Evolutionary conservation across 35 echinoderm and acorn worm genomes (phyloP).

Genomic region (Apostichopus japonicus): DNA sequence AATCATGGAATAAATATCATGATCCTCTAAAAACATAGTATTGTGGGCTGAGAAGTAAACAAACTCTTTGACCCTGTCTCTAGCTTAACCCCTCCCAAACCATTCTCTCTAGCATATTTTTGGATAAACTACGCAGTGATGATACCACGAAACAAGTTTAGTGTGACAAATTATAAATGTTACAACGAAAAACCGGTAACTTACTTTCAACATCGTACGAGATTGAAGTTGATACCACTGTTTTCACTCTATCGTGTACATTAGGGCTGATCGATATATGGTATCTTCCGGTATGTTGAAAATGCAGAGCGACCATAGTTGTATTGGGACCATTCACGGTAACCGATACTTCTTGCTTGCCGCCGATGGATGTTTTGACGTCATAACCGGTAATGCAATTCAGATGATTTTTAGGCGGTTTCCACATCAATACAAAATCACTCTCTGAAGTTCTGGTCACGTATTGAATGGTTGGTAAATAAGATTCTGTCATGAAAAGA

Average conservation of each 20-base stretch:
- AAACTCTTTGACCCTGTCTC: too few species aligned
- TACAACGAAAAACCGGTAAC: not conserved
- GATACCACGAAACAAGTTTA: too few species aligned
- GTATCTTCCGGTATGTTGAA: conserved; percentile 5
- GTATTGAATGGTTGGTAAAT: not conserved
- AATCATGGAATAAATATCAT: too few species aligned
- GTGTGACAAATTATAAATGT: too few species aligned
- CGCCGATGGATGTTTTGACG: not conserved
- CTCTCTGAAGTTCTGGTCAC: not conserved
- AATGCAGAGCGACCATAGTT: not conserved
- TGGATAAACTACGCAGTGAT: too few species aligned
- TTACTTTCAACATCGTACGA: conserved; percentile 13
- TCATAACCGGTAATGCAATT: conserved; percentile 12
- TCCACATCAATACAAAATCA: not conserved
- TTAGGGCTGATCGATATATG: not conserved
- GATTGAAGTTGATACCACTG: not conserved
- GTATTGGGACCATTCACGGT: not conserved
- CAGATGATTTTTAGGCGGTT: not conserved
- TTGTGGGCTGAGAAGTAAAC: too few species aligned
- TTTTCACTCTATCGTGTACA: not conserved
- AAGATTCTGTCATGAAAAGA: not conserved
- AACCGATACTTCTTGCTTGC: not conserved
- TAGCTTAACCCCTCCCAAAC: too few species aligned
- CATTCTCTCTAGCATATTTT: too few species aligned
- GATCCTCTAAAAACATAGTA: too few species aligned